phyloP scores from a whole-genome alignment of 2,797 vertebrate genomes.

The Saxicola maurus region DNA sequence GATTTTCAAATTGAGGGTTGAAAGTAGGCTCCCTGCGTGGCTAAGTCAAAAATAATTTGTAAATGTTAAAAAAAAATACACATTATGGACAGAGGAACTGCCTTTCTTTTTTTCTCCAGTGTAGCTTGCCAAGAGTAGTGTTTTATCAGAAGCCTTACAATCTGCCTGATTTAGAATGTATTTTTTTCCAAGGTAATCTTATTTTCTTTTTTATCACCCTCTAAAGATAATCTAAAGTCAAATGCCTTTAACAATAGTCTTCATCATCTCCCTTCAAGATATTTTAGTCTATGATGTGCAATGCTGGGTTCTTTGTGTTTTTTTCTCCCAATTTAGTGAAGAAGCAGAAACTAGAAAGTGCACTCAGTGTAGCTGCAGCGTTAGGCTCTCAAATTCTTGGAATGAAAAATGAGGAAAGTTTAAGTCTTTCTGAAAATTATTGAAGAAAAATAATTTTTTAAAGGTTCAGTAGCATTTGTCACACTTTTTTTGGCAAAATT shows the following conservation, averaged over 20 bases:
- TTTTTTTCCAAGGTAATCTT: constrained; percentile 15
- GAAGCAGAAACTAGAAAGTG: background rate
- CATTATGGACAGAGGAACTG: constrained; percentile 12
- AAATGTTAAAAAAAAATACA: constrained; percentile 57
- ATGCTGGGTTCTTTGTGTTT: background rate
- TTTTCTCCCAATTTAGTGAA: background rate
- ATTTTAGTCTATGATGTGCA: background rate
- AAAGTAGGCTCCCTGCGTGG: constrained; percentile 76
- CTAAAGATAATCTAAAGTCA: background rate
- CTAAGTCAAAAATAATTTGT: constrained; percentile 75
- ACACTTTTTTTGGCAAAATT: background rate
- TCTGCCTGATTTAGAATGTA: background rate
- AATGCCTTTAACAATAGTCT: background rate
- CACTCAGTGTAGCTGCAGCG: background rate
- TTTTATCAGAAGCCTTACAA: background rate
- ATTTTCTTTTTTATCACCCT: background rate
- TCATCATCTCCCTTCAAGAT: background rate
- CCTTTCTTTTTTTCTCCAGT: background rate
- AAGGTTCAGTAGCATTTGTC: background rate
- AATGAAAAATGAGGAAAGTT: background rate
- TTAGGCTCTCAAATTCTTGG: background rate
- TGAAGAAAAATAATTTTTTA: background rate
- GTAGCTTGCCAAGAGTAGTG: constrained; percentile 10
- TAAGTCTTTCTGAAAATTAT: background rate
- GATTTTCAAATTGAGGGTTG: constrained; percentile 75